These are phyloP conservation scores for Bombus soroeensis DNA, from an alignment of 1,140 invertebrate species.

Conservation along the genomic window DNA sequence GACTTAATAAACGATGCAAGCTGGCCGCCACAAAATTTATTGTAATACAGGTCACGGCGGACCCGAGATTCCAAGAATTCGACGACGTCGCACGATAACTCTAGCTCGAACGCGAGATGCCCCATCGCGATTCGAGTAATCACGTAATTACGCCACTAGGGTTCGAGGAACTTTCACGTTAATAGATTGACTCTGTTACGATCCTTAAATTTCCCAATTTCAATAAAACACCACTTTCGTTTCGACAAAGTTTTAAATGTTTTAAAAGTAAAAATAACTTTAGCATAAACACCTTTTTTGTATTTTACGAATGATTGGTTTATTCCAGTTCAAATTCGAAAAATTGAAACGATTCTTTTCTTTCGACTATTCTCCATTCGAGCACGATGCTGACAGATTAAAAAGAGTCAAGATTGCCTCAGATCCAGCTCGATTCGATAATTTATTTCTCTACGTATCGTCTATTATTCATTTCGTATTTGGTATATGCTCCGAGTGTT, in stretches of 20 bases:
- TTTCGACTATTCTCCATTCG: too few species aligned
- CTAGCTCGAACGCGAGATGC: neutral
- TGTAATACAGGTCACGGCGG: conserved; percentile 13
- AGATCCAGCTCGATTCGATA: too few species aligned
- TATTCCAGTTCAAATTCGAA: too few species aligned
- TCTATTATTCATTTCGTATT: too few species aligned
- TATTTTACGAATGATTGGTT: too few species aligned
- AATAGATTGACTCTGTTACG: neutral
- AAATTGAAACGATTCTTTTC: too few species aligned
- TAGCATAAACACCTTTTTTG: too few species aligned
- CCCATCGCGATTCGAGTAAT: conserved; percentile 11
- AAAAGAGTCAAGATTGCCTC: too few species aligned
- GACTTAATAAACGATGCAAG: conserved; percentile 28
- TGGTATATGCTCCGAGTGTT: too few species aligned
- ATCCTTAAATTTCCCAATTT: neutral
- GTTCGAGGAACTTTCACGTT: neutral
- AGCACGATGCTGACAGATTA: too few species aligned
- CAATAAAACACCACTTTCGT: neutral
- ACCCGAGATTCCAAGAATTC: conserved; percentile 22
- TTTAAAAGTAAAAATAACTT: too few species aligned
- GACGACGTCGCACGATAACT: neutral
- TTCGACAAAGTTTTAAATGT: neutral
- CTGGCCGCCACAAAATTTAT: conserved; percentile 12
- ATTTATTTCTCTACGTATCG: too few species aligned
- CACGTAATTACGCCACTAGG: conserved; percentile 4